These are phyloP conservation scores for Eulemur macaco DNA, from an alignment of 2,113 vertebrate species.

Conservation along the genomic window DNA sequence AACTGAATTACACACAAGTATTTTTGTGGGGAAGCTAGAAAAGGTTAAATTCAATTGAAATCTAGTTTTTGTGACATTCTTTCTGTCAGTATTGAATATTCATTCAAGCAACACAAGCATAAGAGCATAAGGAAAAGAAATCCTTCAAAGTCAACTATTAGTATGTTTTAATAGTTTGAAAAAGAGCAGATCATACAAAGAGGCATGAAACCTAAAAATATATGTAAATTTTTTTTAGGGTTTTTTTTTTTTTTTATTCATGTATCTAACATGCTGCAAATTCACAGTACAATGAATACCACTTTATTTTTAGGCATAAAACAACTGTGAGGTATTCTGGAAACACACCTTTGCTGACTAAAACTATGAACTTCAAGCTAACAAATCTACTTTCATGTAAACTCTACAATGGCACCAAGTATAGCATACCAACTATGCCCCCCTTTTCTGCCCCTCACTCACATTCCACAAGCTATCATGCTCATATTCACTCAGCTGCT, in stretches of 20 bases:
- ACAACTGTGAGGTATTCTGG: neutral
- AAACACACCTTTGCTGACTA: neutral
- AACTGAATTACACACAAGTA: neutral
- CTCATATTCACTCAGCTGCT: neutral
- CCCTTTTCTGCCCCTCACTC: neutral
- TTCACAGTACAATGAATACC: neutral
- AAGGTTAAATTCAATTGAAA: neutral
- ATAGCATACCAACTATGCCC: neutral
- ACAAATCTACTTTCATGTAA: neutral
- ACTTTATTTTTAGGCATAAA: neutral
- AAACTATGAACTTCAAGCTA: neutral
- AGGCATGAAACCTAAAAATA: neutral
- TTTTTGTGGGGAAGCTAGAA: neutral
- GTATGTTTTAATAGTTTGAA: neutral
- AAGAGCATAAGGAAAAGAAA: neutral
- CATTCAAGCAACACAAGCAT: neutral
- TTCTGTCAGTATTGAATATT: neutral
- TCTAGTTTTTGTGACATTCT: neutral
- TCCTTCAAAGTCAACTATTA: neutral
- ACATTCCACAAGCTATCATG: neutral
- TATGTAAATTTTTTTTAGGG: neutral
- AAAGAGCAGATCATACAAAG: neutral
- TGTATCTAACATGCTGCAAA: neutral
- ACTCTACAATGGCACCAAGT: neutral
- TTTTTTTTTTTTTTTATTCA: neutral